Evolutionary conservation across 2,113 vertebrate species (phyloP).

Genomic region (Mormoops blainvillei): DNA sequence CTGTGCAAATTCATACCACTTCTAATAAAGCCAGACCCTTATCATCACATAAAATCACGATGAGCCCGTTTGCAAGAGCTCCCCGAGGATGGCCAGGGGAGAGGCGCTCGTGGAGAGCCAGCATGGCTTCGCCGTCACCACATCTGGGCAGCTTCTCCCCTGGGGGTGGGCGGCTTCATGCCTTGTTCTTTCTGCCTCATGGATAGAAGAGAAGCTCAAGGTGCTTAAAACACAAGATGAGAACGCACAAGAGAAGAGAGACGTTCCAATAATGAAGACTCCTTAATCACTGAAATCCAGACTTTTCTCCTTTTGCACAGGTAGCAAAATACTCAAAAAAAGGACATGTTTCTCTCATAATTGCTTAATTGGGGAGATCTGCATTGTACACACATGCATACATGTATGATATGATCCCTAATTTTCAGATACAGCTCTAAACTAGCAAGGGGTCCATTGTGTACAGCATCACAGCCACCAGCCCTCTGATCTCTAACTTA

Average conservation of each 20-base stretch:
- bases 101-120: fast-evolving
- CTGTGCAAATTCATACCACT: not conserved
- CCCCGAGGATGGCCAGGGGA: not conserved
- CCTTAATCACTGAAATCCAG: not conserved
- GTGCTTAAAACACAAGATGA: not conserved
- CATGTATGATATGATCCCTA: too few relatives aligned
- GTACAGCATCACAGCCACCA: not conserved
- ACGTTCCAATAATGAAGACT: not conserved
- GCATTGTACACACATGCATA: too few relatives aligned
- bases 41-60: not conserved
- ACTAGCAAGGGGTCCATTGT: not conserved
- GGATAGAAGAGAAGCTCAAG: not conserved
- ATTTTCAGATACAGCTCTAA: not conserved
- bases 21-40: not conserved
- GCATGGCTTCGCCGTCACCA: too few relatives aligned
- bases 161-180: not conserved
- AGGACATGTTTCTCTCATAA: not conserved
- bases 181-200: not conserved
- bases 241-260: not conserved
- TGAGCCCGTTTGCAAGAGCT: not conserved
- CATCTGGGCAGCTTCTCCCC: not conserved
- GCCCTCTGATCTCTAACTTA: not conserved
- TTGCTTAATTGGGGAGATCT: not conserved
- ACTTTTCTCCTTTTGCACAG: not conserved
- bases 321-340: not conserved